Conservation (phyloP, 1,140 invertebrate genomes). For the Lutraria rhynchaena region DNA sequence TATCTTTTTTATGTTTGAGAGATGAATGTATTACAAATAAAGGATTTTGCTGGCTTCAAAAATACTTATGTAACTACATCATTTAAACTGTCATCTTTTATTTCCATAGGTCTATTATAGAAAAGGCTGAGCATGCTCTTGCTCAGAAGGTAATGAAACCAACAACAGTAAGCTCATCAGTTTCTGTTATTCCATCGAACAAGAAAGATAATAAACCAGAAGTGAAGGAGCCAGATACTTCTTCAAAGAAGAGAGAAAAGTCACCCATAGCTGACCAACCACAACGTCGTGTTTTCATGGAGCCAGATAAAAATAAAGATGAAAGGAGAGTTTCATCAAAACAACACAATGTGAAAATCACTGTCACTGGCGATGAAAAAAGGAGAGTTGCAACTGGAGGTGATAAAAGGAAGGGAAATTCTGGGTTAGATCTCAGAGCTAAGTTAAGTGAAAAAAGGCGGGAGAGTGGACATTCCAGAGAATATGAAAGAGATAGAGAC, state of each 20-base stretch:
- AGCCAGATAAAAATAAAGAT: constrained; percentile 3
- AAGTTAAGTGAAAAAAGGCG: constrained; percentile 27
- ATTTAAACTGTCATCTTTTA: too few relatives aligned
- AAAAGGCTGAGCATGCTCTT: constrained; percentile 42
- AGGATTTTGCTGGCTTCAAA: background rate
- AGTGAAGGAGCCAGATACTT: background rate
- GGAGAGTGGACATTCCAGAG: constrained; percentile 8
- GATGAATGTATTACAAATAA: background rate
- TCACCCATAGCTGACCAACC: constrained; percentile 22
- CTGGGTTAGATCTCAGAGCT: constrained; percentile 25
- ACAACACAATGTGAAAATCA: constrained; percentile 37
- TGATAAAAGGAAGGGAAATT: background rate
- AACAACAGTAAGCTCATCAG: constrained; percentile 30
- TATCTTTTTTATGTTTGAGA: background rate
- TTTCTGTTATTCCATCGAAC: constrained; percentile 13
- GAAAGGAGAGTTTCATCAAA: constrained; percentile 8
- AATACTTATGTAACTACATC: too few relatives aligned
- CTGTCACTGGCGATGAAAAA: constrained; percentile 44
- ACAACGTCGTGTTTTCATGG: constrained; percentile 31
- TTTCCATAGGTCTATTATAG: constrained; percentile 41
- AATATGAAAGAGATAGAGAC: constrained; percentile 33
- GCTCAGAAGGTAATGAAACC: constrained; percentile 52
- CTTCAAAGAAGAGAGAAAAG: constrained; percentile 13
- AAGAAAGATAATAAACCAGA: constrained; percentile 25
- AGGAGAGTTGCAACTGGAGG: constrained; percentile 30